A percentile compares a stretch with the other conserved stretches of the same genome.
Evolutionary conservation across 2,797 vertebrate genomes (phyloP).

Genomic region (Prunella strophiata): DNA sequence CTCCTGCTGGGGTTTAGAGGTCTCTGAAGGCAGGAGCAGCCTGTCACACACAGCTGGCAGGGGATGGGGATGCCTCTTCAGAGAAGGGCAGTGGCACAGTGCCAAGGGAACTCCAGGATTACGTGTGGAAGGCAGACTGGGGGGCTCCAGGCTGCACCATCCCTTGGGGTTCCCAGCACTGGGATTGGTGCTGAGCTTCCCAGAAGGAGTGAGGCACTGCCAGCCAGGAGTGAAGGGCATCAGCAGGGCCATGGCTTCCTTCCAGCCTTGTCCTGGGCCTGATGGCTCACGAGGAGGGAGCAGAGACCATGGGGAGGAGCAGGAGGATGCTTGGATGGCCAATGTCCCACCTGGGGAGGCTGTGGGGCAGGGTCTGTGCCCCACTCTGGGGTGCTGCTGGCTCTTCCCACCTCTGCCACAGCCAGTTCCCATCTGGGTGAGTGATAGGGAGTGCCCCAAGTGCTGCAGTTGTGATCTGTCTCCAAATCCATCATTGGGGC

Average conservation of each 20-base stretch:
- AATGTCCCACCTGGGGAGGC: rapidly evolving
- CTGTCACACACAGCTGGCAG: not conserved
- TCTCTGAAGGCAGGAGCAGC: not conserved
- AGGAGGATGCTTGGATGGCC: not conserved
- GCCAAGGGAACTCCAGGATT: not conserved
- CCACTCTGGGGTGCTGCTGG: not conserved
- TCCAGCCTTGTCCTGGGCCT: not conserved
- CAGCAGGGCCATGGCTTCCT: not conserved
- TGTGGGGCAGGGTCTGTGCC: not conserved
- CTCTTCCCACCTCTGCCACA: not conserved
- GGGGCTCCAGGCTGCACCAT: not conserved
- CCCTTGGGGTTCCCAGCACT: not conserved
- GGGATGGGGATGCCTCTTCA: too few relatives aligned
- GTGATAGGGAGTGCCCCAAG: not conserved
- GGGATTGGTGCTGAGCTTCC: not conserved
- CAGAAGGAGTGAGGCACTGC: not conserved
- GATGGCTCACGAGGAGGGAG: not conserved
- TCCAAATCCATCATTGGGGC: not conserved
- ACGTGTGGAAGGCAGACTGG: not conserved
- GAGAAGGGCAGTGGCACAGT: not conserved
- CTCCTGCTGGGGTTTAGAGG: not conserved
- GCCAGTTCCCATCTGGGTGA: not conserved
- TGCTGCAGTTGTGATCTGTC: not conserved
- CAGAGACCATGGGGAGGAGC: not conserved
- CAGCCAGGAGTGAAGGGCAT: not conserved